Base-by-base conservation (phyloP, 2,113 vertebrate genomes). In the Tichodroma muraria region DNA sequence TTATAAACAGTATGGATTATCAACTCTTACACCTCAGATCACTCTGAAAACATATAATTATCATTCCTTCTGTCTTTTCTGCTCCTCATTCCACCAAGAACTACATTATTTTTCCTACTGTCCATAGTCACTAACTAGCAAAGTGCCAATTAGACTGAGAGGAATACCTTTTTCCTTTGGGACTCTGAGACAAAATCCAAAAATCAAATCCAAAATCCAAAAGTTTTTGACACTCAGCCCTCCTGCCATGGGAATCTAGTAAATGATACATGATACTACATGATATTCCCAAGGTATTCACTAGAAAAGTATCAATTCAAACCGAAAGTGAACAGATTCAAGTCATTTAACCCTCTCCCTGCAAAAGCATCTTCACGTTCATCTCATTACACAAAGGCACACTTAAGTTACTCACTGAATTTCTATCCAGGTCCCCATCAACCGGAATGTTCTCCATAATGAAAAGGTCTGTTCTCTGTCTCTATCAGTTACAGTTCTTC, bases 401-500 rank as follows among this genome's bases (percentile, higher is more conserved):
- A 49, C 60, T 85, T 68, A 60, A 95, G 87, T 61, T 96, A 98
- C 98, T 98, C 86, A 98, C 98, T 93, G 60, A 97, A 96, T 90
- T 95, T 96, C 92, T 97, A 50, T 98, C 98, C 78, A 95, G 84
- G 45, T 98, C 98, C 93, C 93, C 96, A 30, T 98, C 98, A 93
- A 73, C 53, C 2, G 71, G 88, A 89, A 86, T 1, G 2, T 91
- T 85, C 89, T 98, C 98, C 98, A 98, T 98, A 89, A 88, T 97
- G 97, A 94, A 96, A 96, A 70, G 88, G 57, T 17, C 44, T 11
- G 80, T n/a, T 64, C 59, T 84, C 77, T n/a, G 56, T 40, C 78
- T 92, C 66, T 44, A 19, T 80, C 89, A 80, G 40, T 95, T 80
- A 98, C 60, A 93, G 44, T n/a, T 88, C 63, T 91, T 95, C 90